Evolutionary conservation across 1,140 invertebrate genomes (phyloP).

Genomic region (Halictus rubicundus): DNA sequence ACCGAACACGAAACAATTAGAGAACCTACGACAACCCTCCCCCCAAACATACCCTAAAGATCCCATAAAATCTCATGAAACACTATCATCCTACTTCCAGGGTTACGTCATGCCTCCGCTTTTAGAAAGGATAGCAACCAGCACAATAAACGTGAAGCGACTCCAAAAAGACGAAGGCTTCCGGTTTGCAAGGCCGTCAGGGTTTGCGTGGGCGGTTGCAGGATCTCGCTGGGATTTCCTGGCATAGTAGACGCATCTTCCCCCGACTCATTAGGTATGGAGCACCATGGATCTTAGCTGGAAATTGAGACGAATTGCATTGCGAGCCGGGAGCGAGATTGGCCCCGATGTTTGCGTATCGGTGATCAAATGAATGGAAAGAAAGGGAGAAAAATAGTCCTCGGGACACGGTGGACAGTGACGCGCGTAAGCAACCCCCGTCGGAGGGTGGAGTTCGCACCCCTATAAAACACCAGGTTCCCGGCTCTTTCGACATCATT

Average conservation of each 20-base stretch:
- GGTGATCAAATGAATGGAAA: background rate
- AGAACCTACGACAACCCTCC: too few relatives aligned
- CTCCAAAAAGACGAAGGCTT: background rate
- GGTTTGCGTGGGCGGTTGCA: background rate
- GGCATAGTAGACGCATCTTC: background rate
- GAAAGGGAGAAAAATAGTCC: conserved; percentile 40
- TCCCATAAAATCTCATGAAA: too few relatives aligned
- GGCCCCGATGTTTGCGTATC: conserved; percentile 26
- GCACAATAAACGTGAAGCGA: too few relatives aligned
- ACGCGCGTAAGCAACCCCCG: conserved; percentile 13
- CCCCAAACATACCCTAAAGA: too few relatives aligned
- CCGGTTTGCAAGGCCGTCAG: background rate
- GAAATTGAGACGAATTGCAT: conserved; percentile 77
- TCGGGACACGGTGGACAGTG: background rate
- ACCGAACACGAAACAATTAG: too few relatives aligned
- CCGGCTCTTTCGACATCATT: conserved; percentile 55
- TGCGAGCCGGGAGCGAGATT: conserved; percentile 31
- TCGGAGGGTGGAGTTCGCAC: background rate
- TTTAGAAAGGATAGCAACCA: too few relatives aligned
- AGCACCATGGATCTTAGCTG: conserved; percentile 67
- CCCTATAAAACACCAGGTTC: conserved; percentile 66
- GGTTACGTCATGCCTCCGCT: too few relatives aligned
- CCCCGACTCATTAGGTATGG: conserved; percentile 71
- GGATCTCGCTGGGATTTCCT: background rate
- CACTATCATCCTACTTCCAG: too few relatives aligned